Evolutionary conservation across 2,888 invertebrate genomes (phyloP), one percentile per base, ranked within the genome.

Genomic region (Brenthis daphne): DNA sequence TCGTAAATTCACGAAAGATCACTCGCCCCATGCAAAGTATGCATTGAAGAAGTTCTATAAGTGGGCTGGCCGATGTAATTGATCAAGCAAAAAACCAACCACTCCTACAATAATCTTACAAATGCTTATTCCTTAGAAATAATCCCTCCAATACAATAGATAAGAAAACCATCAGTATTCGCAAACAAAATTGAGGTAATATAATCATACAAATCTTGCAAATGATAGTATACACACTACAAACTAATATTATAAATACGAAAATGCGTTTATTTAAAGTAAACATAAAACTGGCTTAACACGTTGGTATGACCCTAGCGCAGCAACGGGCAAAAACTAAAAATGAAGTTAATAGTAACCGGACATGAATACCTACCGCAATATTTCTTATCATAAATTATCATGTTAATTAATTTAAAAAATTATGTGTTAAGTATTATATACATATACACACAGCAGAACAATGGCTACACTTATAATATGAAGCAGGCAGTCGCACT

Each of bases 1-100:
- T 79, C 80, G 80, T 83, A 86, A 82, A 80, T 78, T 78, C 80
- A 79, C 75, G 78, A 79, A 82, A 81, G 81, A 80, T 80, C 84
- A 51, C 79, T 80, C 75, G 75, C 73, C 77, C 82, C 85, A 84
- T 82, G 82, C 79, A 77, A 81, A 79, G 79, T 80, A 74, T 74
- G 75, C 75, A 77, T 77, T 76, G 75, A 76, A 77, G 76, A 75
- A 72, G 73, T 77, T 80, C 83, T 82, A 85, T 82, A 85, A 85
- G 85, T 84, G 84, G 86, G 88, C 81, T 80, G 85, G 82, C 75
- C 83, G 72, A 77, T 83, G 86, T 89, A 87, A 91, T 89, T 88
- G 87, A 90, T 88, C 81, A 72, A 55, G 68, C 73, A 79, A 81
- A 82, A 82, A 77, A 73, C 69, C 68, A 64, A 70, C 71, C 71